These are phyloP conservation scores for Zophobas morio DNA, from an alignment of 1,140 invertebrate genomes.

Conservation along the genomic window DNA sequence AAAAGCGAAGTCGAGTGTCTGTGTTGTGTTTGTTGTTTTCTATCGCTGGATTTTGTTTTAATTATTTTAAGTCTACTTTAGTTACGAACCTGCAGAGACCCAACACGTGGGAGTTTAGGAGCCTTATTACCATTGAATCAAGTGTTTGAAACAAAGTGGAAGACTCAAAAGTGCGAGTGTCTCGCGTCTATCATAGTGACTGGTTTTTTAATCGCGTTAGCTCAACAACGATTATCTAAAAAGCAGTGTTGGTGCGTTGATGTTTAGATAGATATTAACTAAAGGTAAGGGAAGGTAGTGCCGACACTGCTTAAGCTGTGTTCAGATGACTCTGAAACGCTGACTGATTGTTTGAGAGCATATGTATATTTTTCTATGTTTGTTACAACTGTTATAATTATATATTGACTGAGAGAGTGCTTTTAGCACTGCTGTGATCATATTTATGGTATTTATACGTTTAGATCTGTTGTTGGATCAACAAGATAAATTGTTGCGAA, in stretches of 20 bases:
- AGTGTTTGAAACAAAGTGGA: slow-evolving; percentile 17
- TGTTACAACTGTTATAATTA: slow-evolving; percentile 68
- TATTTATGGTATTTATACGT: slow-evolving; percentile 68
- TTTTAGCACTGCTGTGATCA: slow-evolving; percentile 65
- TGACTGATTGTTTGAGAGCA: slow-evolving; percentile 66
- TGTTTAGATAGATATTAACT: slow-evolving; percentile 44
- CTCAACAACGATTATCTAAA: slow-evolving; percentile 56
- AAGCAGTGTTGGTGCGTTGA: slow-evolving; percentile 54
- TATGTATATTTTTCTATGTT: slow-evolving; percentile 69
- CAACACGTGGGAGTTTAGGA: slow-evolving; percentile 7
- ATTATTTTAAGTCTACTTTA: slow-evolving; percentile 47
- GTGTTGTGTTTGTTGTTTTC: slow-evolving; percentile 49
- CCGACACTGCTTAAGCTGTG: slow-evolving; percentile 61
- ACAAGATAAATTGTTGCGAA: slow-evolving; percentile 27
- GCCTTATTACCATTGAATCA: slow-evolving; percentile 24
- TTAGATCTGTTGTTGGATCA: slow-evolving; percentile 63
- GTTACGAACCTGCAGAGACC: slow-evolving; percentile 9
- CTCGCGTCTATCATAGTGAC: slow-evolving; percentile 43
- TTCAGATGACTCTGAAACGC: slow-evolving; percentile 58
- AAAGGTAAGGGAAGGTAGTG: slow-evolving; percentile 51
- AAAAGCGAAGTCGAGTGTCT: slow-evolving; percentile 14
- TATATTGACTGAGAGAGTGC: slow-evolving; percentile 66
- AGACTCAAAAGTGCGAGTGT: slow-evolving; percentile 12
- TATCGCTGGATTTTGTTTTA: slow-evolving; percentile 42
- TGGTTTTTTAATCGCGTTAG: slow-evolving; percentile 50